Evolutionary conservation across 1,140 invertebrate genomes (phyloP), one percentile per base, ranked within the genome.

Genomic region (Amphibalanus amphitrite): DNA sequence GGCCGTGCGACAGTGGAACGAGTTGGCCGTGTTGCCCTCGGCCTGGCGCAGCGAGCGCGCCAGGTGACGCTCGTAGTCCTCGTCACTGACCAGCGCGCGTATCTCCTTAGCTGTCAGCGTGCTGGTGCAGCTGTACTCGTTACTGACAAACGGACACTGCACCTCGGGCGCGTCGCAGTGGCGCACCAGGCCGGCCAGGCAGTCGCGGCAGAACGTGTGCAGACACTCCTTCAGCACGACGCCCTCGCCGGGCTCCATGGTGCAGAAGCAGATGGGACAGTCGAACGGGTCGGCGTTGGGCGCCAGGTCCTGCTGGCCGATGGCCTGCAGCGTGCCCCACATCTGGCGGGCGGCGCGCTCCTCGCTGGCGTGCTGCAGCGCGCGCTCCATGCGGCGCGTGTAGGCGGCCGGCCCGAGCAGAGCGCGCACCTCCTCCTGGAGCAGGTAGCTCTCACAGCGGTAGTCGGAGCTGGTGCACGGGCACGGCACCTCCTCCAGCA

Each of bases 1-100:
- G 0, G 87, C 85, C 0, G 92, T 93, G 79, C 92, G 91, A 80
- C 93, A 97, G 77, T 95, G 93, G 80, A 94, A 95, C n/a, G 91
- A 87, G 78, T 93, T 92, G 33, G 85, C 82, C 38, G 88, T 90
- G 75, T 87, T 87, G 78, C 87, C 89, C 79, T 95, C 91, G 6
- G 92, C 92, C 72, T 88, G 85, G 29, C 86, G 83, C 28, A 95
- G 83, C 26, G 91, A 90, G 76, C 89, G 87, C 29, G 88, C 86
- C n/a, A 94, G 81, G 81, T 90, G 88, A 71, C 87, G 85, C 75
- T 92, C 89, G 80, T 90, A 93, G 29, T 90, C 80, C 72, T 87
- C 85, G n/a, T 82, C 78, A 28, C 86, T 81, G 6, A 93, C 88
- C 67, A 95, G 80, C 81, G 87, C 88, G 81, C 90, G 91, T 72